Base-by-base conservation (phyloP, 2,113 vertebrate species). In the Syrmaticus mikado region DNA sequence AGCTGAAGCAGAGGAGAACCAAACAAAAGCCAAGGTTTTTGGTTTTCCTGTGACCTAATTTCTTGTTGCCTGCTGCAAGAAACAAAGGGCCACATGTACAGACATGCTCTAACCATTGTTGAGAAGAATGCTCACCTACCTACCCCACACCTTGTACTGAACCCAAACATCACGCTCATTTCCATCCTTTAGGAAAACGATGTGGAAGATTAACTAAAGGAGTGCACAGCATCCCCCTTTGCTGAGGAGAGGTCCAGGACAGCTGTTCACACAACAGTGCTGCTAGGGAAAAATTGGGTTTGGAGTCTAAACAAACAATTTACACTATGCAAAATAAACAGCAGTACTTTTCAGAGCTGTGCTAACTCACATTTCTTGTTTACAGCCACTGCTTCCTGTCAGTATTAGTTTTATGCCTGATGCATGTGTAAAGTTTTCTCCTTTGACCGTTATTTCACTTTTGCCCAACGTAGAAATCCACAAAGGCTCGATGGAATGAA, bases 381-480 rank as follows among this genome's bases (percentile, higher is more conserved):
- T 96, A 92, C 99, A 99, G 95, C 97, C 97, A 79, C 96, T 94
- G 77, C 97, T 89, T n/a, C 95, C 97, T 94, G 97, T 97, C 93
- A 99, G 95, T 87, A 98, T 97, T 94, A 99, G 97, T 48, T 96
- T 95, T 94, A 98, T 97, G 88, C 93, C 88, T 53, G 95, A 98
- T 8, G 98, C 98, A 14, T 3, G 36, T 24, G 92, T 90, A 32
- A 99, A 98, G 97, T 99, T 98, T n/a, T 78, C 80, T 89, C 99
- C 99, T 1, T 55, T 98, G 90, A 99, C 90, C 57, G 96, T 81
- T 30, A 98, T 97, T 4, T 98, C 96, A 89, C 98, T 99, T 97
- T 98, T 98, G 62, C 99, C 99, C 77, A 98, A 95, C 60, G 98
- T 98, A 40, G 98, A 98, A 95, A 99, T 97, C 40, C 97, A 96